Evolutionary conservation across 2,888 invertebrate species (phyloP), one percentile per base, ranked within the genome.

Genomic region (Drosophila pseudotalamancana): DNA sequence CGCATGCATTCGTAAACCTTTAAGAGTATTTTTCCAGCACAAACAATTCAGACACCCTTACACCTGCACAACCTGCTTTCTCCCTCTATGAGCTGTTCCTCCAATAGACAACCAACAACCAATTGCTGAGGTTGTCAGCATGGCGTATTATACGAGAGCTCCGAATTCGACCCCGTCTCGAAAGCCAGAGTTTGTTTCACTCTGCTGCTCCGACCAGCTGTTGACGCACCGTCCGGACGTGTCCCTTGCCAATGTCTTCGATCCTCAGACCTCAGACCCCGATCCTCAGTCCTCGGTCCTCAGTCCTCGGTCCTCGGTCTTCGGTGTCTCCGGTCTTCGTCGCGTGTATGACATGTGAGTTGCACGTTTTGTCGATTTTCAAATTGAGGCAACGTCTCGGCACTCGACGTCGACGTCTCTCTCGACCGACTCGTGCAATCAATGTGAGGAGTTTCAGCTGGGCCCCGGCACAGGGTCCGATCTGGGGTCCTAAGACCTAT

Each of bases 351-450:
- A 87, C 84, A 84, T 84, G 84, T 87, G 84, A 86, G 84, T 83
- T 87, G 86, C 88, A 84, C 84, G 84, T 84, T 84, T 88, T 79
- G 86, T 82, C 83, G 86, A 85, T 87, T 84, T 87, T 82, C 76
- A 73, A 87, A 87, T 83, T 87, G 87, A 83, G 87, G 65, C 80
- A 79, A 61, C 65, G 67, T 80, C 72, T 70, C 74, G 72, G 65
- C 77, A 77, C 71, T 83, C 77, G 66, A 39, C 55, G 42, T 54
- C 48, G 39, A 35, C 45, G 51, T 19, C 40, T 55, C 62, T 69
- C 62, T 55, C 54, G 68, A 54, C 74, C 62, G 71, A 74, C 77
- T 82, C 82, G 87, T 73, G 87, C 82, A 85, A 85, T 82, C 85
- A 73, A 81, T 69, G 65, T 72, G 82, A 87, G 82, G 55, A 81